These are phyloP conservation scores for Neelides folsomi DNA, from an alignment of 2,888 invertebrate genomes.

Conservation along the genomic window DNA sequence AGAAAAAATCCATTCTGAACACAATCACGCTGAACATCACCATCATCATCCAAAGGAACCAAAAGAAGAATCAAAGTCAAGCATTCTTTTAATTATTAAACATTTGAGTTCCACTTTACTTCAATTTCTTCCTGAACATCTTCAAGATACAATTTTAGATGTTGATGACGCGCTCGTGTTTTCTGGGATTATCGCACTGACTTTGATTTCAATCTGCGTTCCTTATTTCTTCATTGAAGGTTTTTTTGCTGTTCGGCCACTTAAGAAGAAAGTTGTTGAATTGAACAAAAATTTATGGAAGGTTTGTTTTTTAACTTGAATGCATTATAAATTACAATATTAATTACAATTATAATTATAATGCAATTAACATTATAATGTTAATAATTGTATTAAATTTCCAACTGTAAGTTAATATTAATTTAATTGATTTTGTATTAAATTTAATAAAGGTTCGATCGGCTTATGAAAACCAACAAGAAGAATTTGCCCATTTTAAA, in stretches of 20 bases:
- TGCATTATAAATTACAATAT: too few relatives aligned
- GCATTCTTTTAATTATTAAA: slow-evolving; percentile 23
- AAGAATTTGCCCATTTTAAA: slow-evolving; percentile 31
- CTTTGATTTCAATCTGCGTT: slow-evolving; percentile 31
- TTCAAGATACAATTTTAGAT: slow-evolving; percentile 32
- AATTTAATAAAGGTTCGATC: slow-evolving; percentile 20
- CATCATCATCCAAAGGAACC: slow-evolving; percentile 2
- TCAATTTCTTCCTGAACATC: slow-evolving; percentile 28
- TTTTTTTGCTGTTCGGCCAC: slow-evolving; percentile 19
- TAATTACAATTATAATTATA: neutral
- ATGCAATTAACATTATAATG: neutral
- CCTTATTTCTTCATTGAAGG: slow-evolving; percentile 31
- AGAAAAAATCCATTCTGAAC: neutral
- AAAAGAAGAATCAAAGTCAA: neutral
- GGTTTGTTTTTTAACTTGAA: slow-evolving; percentile 12
- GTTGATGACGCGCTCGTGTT: slow-evolving; percentile 31
- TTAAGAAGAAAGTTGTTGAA: slow-evolving; percentile 32
- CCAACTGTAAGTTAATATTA: neutral
- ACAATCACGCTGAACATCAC: slow-evolving; percentile 4
- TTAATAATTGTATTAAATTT: neutral
- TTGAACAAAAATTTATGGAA: slow-evolving; percentile 32
- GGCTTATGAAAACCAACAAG: slow-evolving; percentile 32
- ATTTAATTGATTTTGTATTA: neutral
- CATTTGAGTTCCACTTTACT: slow-evolving; percentile 31
- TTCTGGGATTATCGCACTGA: slow-evolving; percentile 32